Evolutionary conservation across 1,140 invertebrate genomes (phyloP).

Genomic region (Lethrus apterus): DNA sequence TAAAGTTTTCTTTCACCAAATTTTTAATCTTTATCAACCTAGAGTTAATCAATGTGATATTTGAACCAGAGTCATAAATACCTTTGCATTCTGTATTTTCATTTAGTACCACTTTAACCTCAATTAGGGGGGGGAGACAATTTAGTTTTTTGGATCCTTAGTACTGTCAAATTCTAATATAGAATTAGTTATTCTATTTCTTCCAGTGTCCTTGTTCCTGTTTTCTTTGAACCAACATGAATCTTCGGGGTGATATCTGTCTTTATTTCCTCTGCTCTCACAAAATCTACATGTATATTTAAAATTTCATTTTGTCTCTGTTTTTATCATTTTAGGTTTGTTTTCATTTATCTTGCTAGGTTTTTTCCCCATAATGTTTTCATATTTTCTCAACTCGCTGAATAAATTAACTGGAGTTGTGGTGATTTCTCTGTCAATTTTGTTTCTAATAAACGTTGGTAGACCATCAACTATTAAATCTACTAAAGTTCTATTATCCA

Average conservation of each 20-base stretch:
- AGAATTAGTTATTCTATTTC: conserved; percentile 10
- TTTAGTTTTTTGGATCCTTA: conserved; percentile 21
- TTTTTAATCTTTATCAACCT: conserved; percentile 10
- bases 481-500: conserved; percentile 26
- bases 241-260: background rate
- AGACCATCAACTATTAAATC: conserved; percentile 30
- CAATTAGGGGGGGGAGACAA: conserved; percentile 18
- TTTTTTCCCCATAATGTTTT: conserved; percentile 26
- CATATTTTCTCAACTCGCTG: conserved; percentile 27
- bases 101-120: conserved; percentile 26
- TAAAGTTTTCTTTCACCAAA: conserved; percentile 20
- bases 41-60: conserved; percentile 31
- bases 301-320: no score
- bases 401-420: conserved; percentile 24
- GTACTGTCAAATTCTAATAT: conserved; percentile 19
- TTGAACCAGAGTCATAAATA: conserved; percentile 29
- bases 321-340: conserved; percentile 27
- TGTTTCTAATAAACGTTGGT: conserved; percentile 29
- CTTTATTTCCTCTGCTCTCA: background rate
- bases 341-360: conserved; percentile 20
- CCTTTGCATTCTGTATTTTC: conserved; percentile 20
- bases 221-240: conserved; percentile 6
- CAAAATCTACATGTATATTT: conserved; percentile 9
- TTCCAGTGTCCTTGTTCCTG: background rate
- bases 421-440: conserved; percentile 28